A percentile compares a stretch with the other conserved stretches of the same genome.
Conservation (phyloP, 1,140 invertebrate species). For the Drosophila nasuta region DNA sequence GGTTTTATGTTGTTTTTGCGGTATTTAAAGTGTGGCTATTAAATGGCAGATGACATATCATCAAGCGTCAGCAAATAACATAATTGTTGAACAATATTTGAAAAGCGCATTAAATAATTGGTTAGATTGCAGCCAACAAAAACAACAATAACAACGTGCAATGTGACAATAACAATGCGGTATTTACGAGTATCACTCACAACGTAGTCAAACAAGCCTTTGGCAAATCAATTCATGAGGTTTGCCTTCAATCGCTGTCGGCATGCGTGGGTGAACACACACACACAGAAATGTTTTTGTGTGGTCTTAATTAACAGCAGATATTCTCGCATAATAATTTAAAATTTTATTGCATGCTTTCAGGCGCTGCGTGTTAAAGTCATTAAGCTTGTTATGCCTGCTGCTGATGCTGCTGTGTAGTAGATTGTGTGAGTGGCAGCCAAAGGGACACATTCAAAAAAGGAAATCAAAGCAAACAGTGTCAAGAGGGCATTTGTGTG, state of each 20-base stretch:
- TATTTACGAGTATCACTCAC: slow-evolving; percentile 3
- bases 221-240: slow-evolving; percentile 30
- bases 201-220: background rate
- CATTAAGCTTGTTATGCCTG: background rate
- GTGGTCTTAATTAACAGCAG: slow-evolving; percentile 52
- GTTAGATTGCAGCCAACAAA: slow-evolving; percentile 1
- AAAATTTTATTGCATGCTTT: slow-evolving; percentile 33
- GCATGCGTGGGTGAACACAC: background rate
- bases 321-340: slow-evolving; percentile 4
- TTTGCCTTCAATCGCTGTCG: slow-evolving; percentile 19
- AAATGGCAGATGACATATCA: slow-evolving; percentile 30
- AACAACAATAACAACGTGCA: background rate
- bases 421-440: background rate
- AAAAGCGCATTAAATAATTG: slow-evolving; percentile 60
- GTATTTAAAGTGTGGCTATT: slow-evolving; percentile 46
- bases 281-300: background rate
- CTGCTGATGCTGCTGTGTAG: background rate
- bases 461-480: slow-evolving; percentile 47
- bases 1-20: background rate
- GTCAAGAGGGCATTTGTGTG: background rate
- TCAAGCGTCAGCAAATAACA: slow-evolving; percentile 49
- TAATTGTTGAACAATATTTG: slow-evolving; percentile 63
- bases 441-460: slow-evolving; percentile 27
- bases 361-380: background rate
- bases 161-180: slow-evolving; percentile 27